A percentile compares a stretch with the other conserved stretches of the same genome.
Evolutionary conservation across 2,888 invertebrate genomes (phyloP).

Genomic region (Notodonta dromedarius): DNA sequence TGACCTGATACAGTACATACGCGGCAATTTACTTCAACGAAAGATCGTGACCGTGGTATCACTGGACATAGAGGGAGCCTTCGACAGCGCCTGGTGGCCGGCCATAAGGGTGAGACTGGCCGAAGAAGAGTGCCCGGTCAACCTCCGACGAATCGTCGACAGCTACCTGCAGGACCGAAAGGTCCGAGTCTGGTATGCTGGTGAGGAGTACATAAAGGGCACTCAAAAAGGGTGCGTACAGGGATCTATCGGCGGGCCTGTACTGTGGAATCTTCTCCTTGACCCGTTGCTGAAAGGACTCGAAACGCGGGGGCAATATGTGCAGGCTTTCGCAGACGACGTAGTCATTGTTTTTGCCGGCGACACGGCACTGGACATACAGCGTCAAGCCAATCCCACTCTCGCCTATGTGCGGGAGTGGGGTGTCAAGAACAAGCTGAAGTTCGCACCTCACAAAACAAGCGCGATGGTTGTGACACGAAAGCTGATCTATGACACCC

Average conservation of each 20-base stretch:
- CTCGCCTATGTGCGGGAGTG: background rate
- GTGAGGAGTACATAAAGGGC: background rate
- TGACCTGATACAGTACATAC: slow-evolving; percentile 5
- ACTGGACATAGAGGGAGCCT: background rate
- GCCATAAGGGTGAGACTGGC: slow-evolving; percentile 3
- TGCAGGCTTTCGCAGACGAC: background rate
- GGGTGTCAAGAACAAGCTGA: background rate
- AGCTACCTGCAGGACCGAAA: background rate
- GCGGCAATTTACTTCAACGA: background rate
- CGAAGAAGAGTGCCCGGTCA: slow-evolving; percentile 2
- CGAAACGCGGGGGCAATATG: background rate
- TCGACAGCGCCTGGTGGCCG: slow-evolving; percentile 9
- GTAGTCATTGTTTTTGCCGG: background rate
- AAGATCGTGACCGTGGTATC: slow-evolving; percentile 1
- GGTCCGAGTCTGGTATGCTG: background rate
- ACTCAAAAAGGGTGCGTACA: background rate
- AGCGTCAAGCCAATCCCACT: background rate
- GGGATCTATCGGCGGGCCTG: background rate
- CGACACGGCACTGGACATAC: background rate
- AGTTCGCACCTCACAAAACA: background rate
- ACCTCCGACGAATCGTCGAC: background rate
- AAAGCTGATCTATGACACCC: background rate
- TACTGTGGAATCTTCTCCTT: background rate
- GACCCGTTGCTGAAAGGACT: background rate
- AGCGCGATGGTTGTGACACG: background rate